Base-by-base conservation (phyloP, 2,797 vertebrate genomes). In the Catharus ustulatus region DNA sequence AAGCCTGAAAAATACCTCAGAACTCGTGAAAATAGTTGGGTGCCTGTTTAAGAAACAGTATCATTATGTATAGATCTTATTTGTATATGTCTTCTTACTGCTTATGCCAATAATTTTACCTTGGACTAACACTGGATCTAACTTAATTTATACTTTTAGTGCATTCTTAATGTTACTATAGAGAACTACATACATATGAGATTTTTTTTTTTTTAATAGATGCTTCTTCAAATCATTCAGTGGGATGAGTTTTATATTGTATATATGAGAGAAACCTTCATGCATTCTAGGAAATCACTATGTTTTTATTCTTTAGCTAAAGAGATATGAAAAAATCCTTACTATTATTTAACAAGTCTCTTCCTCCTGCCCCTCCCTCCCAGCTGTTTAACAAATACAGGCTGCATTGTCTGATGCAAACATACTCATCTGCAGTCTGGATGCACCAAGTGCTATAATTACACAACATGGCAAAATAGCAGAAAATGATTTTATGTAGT, bases 341-440 rank as follows among this genome's bases (percentile, higher is more conserved):
- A 81, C 16, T 13, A 38, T 63, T 74, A 38, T 74, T 89, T 79
- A 80, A 66, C 23, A 67, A 85, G 38, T 71, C 30, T 89, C 30
- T 93, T 84, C 64, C 16, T 87, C 49, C 64, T 89, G 61, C 43
- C 45, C 10, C n/a, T 89, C 59, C 55, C 46, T 93, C 48, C 40
- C 73, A 94, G 69, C 38, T 81, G 43, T 88, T 93, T 72, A 72
- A 75, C 51, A 81, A 88, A 93, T 18, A 74, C 29, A 85, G 55
- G 36, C 58, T 84, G 74, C 42, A 46, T 69, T 79, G 85, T 84
- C 87, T 69, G 24, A 73, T 92, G 85, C 4, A 7, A 85, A 74
- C 22, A 48, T 68, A 67, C 3, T 69, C 26, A 52, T 93, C 38
- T 81, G 59, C 34, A 59, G 67, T 82, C 79, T 76, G 57, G 51